Percentiles rank a stretch among this genome's conserved stretches.
These are phyloP conservation scores for Crossocerus cetratus DNA, from an alignment of 2,888 invertebrate species.

Conservation along the genomic window DNA sequence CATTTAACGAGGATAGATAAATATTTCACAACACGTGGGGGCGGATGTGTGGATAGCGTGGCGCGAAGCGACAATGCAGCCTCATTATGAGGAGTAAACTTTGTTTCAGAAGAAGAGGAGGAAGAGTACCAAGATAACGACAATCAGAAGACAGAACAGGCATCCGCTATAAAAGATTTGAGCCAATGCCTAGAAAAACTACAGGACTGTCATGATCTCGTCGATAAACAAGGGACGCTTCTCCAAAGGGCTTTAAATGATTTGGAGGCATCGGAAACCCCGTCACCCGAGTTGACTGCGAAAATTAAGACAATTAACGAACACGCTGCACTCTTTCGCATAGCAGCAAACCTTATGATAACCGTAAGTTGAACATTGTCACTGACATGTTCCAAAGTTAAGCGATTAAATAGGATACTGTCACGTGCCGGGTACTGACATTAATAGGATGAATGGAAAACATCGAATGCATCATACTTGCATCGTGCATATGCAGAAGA, in stretches of 20 bases:
- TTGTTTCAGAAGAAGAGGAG: constrained; percentile 77
- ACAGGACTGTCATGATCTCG: constrained; percentile 93
- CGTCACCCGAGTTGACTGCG: constrained; percentile 82
- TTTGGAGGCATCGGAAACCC: constrained; percentile 82
- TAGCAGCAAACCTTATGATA: constrained; percentile 97
- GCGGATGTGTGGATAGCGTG: not conserved
- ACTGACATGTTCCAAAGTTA: not conserved
- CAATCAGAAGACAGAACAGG: constrained; percentile 78
- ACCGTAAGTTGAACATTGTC: constrained; percentile 82
- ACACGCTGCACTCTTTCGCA: constrained; percentile 95
- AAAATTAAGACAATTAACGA: constrained; percentile 95
- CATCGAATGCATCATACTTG: no score
- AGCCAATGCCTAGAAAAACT: constrained; percentile 91
- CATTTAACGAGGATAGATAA: not conserved
- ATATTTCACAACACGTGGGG: not conserved
- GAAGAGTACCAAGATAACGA: constrained; percentile 75
- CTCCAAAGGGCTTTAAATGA: constrained; percentile 89
- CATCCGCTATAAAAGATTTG: constrained; percentile 84
- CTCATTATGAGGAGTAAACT: constrained; percentile 34
- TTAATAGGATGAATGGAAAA: no score
- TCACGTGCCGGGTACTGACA: no score
- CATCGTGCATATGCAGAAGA: not conserved
- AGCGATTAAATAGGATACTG: not conserved
- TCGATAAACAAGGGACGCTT: constrained; percentile 91
- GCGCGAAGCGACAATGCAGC: not conserved